These are phyloP conservation scores for Ramphastos sulfuratus DNA, from an alignment of 2,113 vertebrate species.

Conservation along the genomic window DNA sequence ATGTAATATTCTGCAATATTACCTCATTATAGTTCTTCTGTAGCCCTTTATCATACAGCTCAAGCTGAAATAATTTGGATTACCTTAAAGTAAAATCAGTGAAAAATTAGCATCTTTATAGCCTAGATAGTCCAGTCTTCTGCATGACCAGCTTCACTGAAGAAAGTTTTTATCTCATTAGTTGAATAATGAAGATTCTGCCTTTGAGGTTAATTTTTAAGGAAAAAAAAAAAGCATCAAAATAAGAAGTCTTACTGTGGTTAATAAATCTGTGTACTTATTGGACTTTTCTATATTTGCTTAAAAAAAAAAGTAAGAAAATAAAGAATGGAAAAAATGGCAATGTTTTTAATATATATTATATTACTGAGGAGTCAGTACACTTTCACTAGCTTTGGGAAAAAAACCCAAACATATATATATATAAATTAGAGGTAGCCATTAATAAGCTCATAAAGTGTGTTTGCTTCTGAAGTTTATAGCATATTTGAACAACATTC, in stretches of 20 bases:
- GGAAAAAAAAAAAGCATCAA: not conserved
- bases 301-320: not conserved
- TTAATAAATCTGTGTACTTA: not conserved
- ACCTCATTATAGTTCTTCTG: not conserved
- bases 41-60: not conserved
- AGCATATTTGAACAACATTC: not conserved
- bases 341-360: not conserved
- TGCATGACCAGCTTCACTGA: not conserved
- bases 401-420: not conserved
- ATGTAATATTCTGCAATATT: not conserved
- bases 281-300: not conserved
- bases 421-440: not conserved
- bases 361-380: not conserved
- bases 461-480: not conserved
- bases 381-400: not conserved
- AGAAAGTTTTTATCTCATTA: not conserved
- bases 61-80: not conserved
- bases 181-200: not conserved
- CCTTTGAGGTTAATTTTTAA: not conserved
- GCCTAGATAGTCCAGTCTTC: not conserved
- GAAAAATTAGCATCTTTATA: not conserved
- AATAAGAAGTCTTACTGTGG: not conserved
- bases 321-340: not conserved
- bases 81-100: not conserved
- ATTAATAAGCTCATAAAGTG: not conserved